These are phyloP conservation scores for Aurelia aurita complex sp. Pacific DNA, from an alignment of 30 jellyfish, hydroid and myxozoan species.

Conservation along the genomic window DNA sequence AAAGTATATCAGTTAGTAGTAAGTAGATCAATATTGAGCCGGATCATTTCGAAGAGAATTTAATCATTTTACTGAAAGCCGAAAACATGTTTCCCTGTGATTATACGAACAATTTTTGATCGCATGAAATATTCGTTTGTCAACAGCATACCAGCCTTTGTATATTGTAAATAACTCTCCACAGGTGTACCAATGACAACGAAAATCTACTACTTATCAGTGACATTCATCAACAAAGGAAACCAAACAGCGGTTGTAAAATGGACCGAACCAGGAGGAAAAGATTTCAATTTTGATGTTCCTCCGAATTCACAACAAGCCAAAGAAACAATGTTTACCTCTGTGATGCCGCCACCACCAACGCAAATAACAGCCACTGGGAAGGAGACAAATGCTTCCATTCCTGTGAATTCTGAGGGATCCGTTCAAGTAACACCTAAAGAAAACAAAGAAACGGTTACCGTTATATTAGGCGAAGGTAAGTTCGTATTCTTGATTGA, in stretches of 20 bases:
- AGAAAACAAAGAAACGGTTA: slow-evolving; percentile 40
- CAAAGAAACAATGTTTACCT: slow-evolving; percentile 61
- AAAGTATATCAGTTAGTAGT: too few relatives aligned
- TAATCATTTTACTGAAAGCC: too few relatives aligned
- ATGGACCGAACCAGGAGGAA: slow-evolving; percentile 77
- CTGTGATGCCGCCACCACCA: slow-evolving; percentile 71
- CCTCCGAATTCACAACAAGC: slow-evolving; percentile 47
- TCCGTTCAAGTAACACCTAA: slow-evolving; percentile 58
- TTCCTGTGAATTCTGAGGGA: slow-evolving; percentile 63
- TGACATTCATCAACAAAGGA: slow-evolving; percentile 72
- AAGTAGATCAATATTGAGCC: too few relatives aligned
- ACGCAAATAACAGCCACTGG: slow-evolving; percentile 52
- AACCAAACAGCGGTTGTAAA: slow-evolving; percentile 55
- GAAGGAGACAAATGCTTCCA: slow-evolving; percentile 64
- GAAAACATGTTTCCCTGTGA: too few relatives aligned
- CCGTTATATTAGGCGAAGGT: slow-evolving; percentile 67
- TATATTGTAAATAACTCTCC: neutral
- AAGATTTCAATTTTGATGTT: slow-evolving; percentile 44
- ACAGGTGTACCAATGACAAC: slow-evolving; percentile 55
- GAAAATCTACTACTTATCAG: slow-evolving; percentile 72
- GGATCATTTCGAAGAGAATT: too few relatives aligned
- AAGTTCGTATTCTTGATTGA: neutral
- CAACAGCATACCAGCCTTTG: too few relatives aligned
- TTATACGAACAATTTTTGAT: too few relatives aligned
- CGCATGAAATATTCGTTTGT: too few relatives aligned